Evolutionary conservation across 2,113 vertebrate species (phyloP), one percentile per base, ranked within the genome.

Genomic region (Caretta caretta): DNA sequence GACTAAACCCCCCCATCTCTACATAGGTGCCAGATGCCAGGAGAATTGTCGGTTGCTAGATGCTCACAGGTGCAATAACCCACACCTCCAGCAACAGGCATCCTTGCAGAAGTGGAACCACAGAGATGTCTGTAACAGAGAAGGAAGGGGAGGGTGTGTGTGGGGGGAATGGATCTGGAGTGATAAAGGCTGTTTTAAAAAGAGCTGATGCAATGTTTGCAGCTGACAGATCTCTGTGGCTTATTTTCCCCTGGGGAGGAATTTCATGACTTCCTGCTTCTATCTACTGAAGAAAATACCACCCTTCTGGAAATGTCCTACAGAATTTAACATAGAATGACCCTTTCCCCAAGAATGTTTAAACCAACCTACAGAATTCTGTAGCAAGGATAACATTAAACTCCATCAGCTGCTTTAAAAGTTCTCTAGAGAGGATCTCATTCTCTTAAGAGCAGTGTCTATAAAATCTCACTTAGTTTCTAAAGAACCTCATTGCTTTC

Each of bases 111-210:
- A 72, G 8, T 5, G 65, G 59, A 38, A 19, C 65, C 17, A 10
- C 16, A 9, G 31, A 69, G 65, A 29, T 69, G 65, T 38, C 65
- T 38, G n/a, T 72, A 72, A 38, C n/a, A 38, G 42, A 25, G 24
- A 48, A 46, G 38, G 72, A 48, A 76, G 42, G 24, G 13, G 12
- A 29, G 42, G 65, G 62, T 17, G 62, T 6, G 14, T 10, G 16
- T 9, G 8, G 42, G 75, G 14, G 8, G 29, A 35, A 38, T 13
- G 22, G 7, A 2, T 92, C 5, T 1, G 0, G 0, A 48, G 13
- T 0, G 38, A 72, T n/a, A 72, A 72, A 72, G 65, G 8, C 65
- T 72, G n/a, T 20, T 72, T 72, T 11, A 3, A 72, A 72, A 72
- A 72, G 4, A 72, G n/a, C n/a, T 20, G 65, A 20, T 72, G 19